phyloP scores from a whole-genome alignment of 2,113 vertebrate genomes.

The Mystacornis crossleyi region DNA sequence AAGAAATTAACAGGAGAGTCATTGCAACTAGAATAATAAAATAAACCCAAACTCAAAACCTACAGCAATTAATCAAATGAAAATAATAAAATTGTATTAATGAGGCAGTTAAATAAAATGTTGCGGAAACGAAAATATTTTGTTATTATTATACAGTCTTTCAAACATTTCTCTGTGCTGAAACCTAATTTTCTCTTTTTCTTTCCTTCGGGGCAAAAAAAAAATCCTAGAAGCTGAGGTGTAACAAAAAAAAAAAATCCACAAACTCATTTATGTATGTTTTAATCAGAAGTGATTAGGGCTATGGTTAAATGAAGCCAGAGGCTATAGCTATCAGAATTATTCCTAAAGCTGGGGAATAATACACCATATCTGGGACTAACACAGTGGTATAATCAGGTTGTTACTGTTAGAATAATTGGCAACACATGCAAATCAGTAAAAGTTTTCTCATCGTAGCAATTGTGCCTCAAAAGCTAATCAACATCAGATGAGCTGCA shows the following conservation, averaged over 20 bases:
- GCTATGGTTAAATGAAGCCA: slow-evolving; percentile 50
- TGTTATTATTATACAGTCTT: neutral
- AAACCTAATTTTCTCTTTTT: neutral
- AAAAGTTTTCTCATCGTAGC: neutral
- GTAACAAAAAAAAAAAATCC: neutral
- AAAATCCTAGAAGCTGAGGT: neutral
- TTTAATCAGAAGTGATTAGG: slow-evolving; percentile 63
- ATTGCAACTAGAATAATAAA: neutral
- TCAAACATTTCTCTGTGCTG: neutral
- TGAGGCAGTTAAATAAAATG: slow-evolving; percentile 20
- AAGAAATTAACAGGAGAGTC: neutral
- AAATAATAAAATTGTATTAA: slow-evolving; percentile 3
- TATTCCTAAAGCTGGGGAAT: slow-evolving; percentile 47
- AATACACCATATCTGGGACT: slow-evolving; percentile 56
- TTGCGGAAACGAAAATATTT: neutral
- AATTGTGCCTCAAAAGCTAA: slow-evolving; percentile 35
- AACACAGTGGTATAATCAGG: slow-evolving; percentile 39
- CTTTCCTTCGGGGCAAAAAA: neutral
- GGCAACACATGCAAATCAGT: slow-evolving; percentile 48
- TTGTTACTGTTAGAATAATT: slow-evolving; percentile 41
- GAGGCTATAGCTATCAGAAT: slow-evolving; percentile 21
- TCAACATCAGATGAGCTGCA: neutral
- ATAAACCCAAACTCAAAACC: neutral
- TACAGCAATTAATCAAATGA: slow-evolving; percentile 33
- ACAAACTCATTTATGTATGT: slow-evolving; percentile 47